A percentile compares a stretch with the other conserved stretches of the same genome.
Evolutionary conservation across 2,113 vertebrate species (phyloP).

Genomic region (Amphiprion ocellaris): DNA sequence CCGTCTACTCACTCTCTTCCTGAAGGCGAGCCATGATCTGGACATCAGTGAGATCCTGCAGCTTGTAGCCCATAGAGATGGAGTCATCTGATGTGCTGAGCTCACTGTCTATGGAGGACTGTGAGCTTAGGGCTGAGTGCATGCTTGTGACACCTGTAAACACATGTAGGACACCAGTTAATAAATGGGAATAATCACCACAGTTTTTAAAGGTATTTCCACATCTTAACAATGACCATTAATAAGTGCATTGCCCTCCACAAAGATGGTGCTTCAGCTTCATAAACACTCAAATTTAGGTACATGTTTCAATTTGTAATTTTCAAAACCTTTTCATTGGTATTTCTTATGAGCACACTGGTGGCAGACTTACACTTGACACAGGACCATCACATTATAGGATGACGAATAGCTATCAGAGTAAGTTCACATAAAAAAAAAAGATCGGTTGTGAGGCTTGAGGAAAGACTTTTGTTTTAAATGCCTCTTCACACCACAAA

Average conservation of each 20-base stretch:
- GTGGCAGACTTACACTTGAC: background rate
- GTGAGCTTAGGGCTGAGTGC: conserved; percentile 91
- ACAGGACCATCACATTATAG: background rate
- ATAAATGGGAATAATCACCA: background rate
- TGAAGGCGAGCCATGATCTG: conserved; percentile 95
- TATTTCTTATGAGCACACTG: too few species aligned
- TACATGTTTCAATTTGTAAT: background rate
- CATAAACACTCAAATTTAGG: background rate
- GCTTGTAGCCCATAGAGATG: conserved; percentile 95
- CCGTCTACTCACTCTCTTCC: conserved; percentile 89
- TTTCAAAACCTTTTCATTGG: too few species aligned
- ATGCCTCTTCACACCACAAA: too few species aligned
- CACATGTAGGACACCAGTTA: conserved; percentile 23
- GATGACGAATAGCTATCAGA: too few species aligned
- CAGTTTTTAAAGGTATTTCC: background rate
- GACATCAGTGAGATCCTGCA: conserved; percentile 94
- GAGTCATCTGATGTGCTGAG: conserved; percentile 94
- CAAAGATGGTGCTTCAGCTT: background rate
- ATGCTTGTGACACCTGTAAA: conserved; percentile 84
- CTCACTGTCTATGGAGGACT: conserved; percentile 94
- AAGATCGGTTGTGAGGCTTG: too few species aligned
- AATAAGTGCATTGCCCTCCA: background rate
- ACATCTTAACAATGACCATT: background rate
- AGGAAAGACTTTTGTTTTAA: too few species aligned
- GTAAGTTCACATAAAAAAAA: too few species aligned